Conservation (phyloP, 1,140 invertebrate species). For the Tetragnatha versicolor region DNA sequence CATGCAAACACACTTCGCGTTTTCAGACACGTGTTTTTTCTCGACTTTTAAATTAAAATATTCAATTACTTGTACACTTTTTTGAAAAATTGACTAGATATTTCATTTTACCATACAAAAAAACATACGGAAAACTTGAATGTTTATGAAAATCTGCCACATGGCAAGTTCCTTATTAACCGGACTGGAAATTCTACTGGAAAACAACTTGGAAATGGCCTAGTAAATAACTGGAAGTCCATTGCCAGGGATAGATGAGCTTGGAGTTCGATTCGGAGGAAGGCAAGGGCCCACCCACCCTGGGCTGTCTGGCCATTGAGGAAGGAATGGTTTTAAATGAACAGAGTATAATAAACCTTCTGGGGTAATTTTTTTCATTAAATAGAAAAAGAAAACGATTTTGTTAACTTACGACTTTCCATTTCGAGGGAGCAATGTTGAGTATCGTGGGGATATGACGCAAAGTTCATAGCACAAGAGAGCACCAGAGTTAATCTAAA, state of each 20-base stretch:
- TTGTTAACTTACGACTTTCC: conserved; percentile 63
- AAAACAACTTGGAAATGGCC: background rate
- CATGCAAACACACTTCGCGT: too few relatives aligned
- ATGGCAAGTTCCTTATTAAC: background rate
- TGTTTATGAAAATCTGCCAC: too few relatives aligned
- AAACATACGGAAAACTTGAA: too few relatives aligned
- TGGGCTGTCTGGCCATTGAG: too few relatives aligned
- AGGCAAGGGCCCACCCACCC: too few relatives aligned
- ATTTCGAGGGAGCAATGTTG: conserved; percentile 63
- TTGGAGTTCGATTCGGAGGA: too few relatives aligned
- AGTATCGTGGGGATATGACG: conserved; percentile 78
- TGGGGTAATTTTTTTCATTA: background rate
- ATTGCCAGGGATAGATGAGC: background rate
- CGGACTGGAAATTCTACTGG: background rate
- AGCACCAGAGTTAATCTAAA: conserved; percentile 81
- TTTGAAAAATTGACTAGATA: too few relatives aligned
- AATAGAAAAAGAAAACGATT: background rate
- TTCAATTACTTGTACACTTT: too few relatives aligned
- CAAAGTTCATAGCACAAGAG: conserved; percentile 92
- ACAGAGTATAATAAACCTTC: background rate
- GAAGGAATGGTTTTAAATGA: background rate
- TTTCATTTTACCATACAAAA: too few relatives aligned
- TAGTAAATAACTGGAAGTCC: background rate
- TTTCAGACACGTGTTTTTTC: too few relatives aligned
- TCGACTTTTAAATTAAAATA: too few relatives aligned